These are phyloP conservation scores for Narcine bancroftii DNA, from an alignment of 2,113 vertebrate genomes.

Conservation along the genomic window DNA sequence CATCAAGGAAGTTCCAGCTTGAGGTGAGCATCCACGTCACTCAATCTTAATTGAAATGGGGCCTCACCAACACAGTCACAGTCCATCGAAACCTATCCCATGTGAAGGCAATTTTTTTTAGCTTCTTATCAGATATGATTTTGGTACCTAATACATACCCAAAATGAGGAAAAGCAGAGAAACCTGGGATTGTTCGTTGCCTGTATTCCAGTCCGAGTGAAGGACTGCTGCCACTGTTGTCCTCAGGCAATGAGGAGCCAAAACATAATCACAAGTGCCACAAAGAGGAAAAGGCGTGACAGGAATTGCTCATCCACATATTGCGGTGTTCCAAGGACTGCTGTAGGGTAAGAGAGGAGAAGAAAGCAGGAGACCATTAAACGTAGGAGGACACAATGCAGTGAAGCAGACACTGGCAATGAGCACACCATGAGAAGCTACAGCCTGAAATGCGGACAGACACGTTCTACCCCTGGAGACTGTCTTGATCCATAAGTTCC, in stretches of 20 bases:
- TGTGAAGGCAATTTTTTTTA: not conserved
- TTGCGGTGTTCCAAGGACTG: conserved; percentile 89
- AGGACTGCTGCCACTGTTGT: not conserved
- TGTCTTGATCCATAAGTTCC: too few species aligned
- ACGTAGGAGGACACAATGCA: too few species aligned
- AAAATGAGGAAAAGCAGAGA: conserved; percentile 6
- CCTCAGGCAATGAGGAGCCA: conserved; percentile 91
- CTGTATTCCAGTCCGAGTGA: not conserved
- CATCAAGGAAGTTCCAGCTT: not conserved
- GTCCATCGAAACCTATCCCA: not conserved
- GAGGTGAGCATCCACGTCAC: not conserved
- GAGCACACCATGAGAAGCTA: too few species aligned
- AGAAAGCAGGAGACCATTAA: not conserved
- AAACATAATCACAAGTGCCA: conserved; percentile 95
- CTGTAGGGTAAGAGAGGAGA: conserved; percentile 53
- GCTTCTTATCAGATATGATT: not conserved
- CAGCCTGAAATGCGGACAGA: too few species aligned
- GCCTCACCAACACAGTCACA: not conserved
- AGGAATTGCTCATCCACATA: conserved; percentile 94
- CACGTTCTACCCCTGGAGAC: too few species aligned
- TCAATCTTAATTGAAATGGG: not conserved
- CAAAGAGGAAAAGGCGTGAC: conserved; percentile 94
- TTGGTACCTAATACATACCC: not conserved
- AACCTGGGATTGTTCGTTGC: not conserved
- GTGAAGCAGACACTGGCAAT: too few species aligned